Evolutionary conservation across 1,140 invertebrate species (phyloP), one percentile per base, ranked within the genome.

Genomic region (Solen grandis): DNA sequence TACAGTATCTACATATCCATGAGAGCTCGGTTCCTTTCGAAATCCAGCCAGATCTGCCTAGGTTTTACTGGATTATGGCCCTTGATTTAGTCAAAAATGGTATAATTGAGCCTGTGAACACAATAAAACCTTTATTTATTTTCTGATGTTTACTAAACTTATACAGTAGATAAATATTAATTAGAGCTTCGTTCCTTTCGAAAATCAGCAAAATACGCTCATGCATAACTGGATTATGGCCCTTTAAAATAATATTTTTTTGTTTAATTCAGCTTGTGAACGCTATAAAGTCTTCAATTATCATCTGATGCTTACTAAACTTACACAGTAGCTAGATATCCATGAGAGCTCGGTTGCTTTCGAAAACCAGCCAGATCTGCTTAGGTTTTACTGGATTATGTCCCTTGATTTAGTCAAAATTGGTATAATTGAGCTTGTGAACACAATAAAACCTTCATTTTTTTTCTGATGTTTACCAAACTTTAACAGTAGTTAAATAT

Each of bases 1-100:
- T 65, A 31, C 62, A 65, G 62, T 65, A 35, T 65, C 22, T 29
- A 31, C 5, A 65, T 65, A 65, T 65, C 33, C 25, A 65, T 65
- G 5, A 65, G 62, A 35, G 33, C 62, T 65, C 31, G 62, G 33
- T 31, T 35, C 25, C 62, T 65, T 31, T 65, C 33, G 62, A 65
- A 65, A 65, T 38, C 31, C 63, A 66, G 31, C 3, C 2, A 66
- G 33, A 66, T 66, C 63, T 13, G 16, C 35, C 10, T 41, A 66
- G 14, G 63, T 36, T 4, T 5, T 29, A 8, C 27, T 62, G 33
- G 60, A 62, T 41, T 66, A 66, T 66, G 63, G 63, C 4, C 63
- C 63, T 66, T 38, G 63, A 66, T 38, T 13, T 8, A 8, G 29
- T 29, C n/a, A 62, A 62, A 62, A 25, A 62, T 62, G 59, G n/a